Conservation (phyloP, 1,140 invertebrate species). For the Cataglyphis hispanica region DNA sequence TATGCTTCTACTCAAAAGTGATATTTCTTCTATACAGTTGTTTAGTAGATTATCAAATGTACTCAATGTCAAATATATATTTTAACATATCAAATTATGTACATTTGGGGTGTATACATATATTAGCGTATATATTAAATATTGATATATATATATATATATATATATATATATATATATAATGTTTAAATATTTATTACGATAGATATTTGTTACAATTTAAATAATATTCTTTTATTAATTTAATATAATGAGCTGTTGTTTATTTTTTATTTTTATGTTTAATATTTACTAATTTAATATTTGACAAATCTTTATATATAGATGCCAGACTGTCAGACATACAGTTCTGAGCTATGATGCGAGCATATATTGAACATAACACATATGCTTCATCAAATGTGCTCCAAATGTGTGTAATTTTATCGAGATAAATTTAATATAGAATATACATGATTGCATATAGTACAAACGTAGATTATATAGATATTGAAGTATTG, state of each 20-base stretch:
- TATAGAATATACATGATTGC: slow-evolving; percentile 2
- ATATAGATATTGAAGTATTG: slow-evolving; percentile 16
- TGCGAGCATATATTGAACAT: neutral
- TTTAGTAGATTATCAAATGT: slow-evolving; percentile 5
- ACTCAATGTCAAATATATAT: neutral
- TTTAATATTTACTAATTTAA: neutral
- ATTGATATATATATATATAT: no score
- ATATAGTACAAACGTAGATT: slow-evolving; percentile 38
- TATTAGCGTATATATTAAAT: no score
- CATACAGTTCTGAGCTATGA: neutral
- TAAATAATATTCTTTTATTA: no score
- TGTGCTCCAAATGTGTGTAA: neutral
- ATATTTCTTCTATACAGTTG: slow-evolving; percentile 7
- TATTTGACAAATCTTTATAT: neutral
- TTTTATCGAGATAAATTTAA: neutral
- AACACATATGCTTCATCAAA: neutral
- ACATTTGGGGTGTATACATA: no score
- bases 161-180: no score
- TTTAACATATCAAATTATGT: neutral
- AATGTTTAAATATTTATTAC: no score
- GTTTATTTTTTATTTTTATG: no score
- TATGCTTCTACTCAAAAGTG: neutral
- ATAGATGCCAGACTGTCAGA: neutral
- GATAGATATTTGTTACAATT: no score
- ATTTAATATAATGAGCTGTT: no score